A percentile compares a stretch with the other conserved stretches of the same genome.
Conservation (phyloP, 1,140 invertebrate species). For the Onthophagus taurus region DNA sequence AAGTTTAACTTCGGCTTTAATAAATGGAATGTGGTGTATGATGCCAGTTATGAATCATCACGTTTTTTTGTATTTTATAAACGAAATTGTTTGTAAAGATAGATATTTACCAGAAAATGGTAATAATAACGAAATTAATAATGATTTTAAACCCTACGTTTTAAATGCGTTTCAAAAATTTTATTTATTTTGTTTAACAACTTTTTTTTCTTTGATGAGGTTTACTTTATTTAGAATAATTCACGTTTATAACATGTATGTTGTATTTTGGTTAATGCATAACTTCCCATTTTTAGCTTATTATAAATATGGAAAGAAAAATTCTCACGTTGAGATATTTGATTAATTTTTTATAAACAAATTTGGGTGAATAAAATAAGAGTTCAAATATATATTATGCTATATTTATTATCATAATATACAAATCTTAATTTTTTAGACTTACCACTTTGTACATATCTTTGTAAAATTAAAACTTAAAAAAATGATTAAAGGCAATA, state of each 20-base stretch:
- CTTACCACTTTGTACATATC: no score
- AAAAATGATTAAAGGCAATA: no score
- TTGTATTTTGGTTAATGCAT: conserved; percentile 26
- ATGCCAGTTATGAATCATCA: conserved; percentile 25
- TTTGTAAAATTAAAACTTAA: no score
- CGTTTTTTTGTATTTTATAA: conserved; percentile 10
- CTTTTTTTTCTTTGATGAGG: background rate
- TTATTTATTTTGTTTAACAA: background rate
- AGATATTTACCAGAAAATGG: no score
- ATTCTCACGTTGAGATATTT: conserved; percentile 11
- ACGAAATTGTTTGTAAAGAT: background rate
- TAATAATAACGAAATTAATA: conserved; percentile 1
- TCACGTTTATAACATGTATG: conserved; percentile 18
- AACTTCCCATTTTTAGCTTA: conserved; percentile 30
- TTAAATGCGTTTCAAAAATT: background rate
- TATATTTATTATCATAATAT: no score
- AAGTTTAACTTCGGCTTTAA: conserved; percentile 23
- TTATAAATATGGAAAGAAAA: conserved; percentile 23
- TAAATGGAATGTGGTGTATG: conserved; percentile 29
- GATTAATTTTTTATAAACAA: no score
- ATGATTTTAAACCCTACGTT: background rate
- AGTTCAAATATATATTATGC: no score
- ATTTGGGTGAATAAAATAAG: no score
- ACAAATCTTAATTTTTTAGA: no score
- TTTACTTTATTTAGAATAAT: conserved; percentile 12